A percentile compares a stretch with the other conserved stretches of the same genome.
These are phyloP conservation scores for Centruroides vittatus DNA, from an alignment of 1,140 invertebrate species.

Conservation along the genomic window DNA sequence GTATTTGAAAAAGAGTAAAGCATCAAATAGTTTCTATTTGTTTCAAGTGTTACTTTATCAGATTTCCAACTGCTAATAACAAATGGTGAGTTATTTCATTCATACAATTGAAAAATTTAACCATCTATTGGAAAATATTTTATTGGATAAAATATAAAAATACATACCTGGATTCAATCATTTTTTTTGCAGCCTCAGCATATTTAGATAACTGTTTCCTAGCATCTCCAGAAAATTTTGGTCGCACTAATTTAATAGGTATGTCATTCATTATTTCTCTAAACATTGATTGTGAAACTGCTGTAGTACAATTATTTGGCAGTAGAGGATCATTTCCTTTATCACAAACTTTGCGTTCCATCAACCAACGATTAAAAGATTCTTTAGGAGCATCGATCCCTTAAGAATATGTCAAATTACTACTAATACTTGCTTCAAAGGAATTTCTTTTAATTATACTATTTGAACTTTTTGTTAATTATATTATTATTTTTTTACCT, in stretches of 20 bases:
- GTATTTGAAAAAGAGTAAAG: too few species aligned
- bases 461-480: too few species aligned
- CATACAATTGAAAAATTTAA: too few species aligned
- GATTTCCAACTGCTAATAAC: too few species aligned
- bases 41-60: too few species aligned
- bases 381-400: conserved; percentile 88
- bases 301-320: conserved; percentile 77
- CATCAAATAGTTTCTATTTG: too few species aligned
- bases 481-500: conserved; percentile 30
- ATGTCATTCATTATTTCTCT: conserved; percentile 98
- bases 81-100: too few species aligned
- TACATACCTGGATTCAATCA: conserved; percentile 51
- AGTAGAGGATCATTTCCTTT: conserved; percentile 59
- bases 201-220: conserved; percentile 89
- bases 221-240: conserved; percentile 89
- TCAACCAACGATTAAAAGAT: conserved; percentile 90
- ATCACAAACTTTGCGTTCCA: conserved; percentile 88
- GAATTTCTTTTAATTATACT: too few species aligned
- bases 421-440: too few species aligned
- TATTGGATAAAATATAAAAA: too few species aligned
- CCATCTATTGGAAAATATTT: too few species aligned
- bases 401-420: conserved; percentile 16
- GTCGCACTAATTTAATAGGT: conserved; percentile 84
- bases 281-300: conserved; percentile 89
- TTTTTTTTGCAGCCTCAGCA: conserved; percentile 91